phyloP scores from a whole-genome alignment of 2,113 vertebrate genomes.

The Pachyramphus minor region DNA sequence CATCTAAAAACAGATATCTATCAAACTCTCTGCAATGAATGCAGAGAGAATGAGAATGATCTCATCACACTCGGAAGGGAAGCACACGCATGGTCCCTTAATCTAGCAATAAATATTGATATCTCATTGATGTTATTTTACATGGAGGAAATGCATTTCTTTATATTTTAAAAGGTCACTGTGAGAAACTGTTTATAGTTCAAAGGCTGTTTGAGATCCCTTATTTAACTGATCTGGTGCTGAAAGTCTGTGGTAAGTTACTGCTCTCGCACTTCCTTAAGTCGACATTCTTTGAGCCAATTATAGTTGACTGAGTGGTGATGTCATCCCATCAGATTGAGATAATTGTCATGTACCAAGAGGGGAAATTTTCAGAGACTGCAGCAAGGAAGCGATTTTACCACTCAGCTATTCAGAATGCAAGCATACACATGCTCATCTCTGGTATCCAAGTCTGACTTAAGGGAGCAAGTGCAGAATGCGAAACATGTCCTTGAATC shows the following conservation, averaged over 20 bases:
- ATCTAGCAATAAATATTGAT: not conserved
- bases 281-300: accelerated
- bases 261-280: not conserved
- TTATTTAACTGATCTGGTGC: not conserved
- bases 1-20: not conserved
- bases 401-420: not conserved
- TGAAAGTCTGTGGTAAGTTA: not conserved
- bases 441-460: not conserved
- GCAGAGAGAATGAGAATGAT: not conserved
- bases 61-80: not conserved
- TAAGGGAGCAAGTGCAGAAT: not conserved
- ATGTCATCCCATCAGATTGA: not conserved
- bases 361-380: not conserved
- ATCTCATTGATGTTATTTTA: not conserved
- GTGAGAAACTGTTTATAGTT: not conserved
- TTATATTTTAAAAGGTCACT: not conserved
- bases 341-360: not conserved
- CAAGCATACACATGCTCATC: not conserved
- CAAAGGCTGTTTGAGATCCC: not conserved
- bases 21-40: not conserved
- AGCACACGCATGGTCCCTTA: not conserved
- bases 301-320: not conserved
- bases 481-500: not conserved
- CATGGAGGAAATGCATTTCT: not conserved
- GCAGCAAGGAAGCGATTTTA: not conserved